Base-by-base conservation (phyloP, 2,113 vertebrate genomes). In the Syrrhaptes paradoxus region DNA sequence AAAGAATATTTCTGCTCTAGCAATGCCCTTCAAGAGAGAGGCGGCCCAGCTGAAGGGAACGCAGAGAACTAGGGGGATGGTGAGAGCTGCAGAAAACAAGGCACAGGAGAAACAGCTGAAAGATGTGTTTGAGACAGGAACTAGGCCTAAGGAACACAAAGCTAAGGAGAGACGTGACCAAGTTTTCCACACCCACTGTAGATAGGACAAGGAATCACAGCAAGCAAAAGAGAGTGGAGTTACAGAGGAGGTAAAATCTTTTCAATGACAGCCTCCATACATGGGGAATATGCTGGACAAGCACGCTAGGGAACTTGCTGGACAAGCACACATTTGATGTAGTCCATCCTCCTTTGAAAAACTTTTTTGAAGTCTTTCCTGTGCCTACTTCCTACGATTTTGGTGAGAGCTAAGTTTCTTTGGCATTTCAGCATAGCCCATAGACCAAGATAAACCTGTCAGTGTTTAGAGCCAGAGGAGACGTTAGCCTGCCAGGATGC, bases 361-460 rank as follows among this genome's bases (percentile, higher is more conserved):
- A 32, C n/a, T 9, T 52, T 82, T 29, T 11, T 4, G 1, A 78
- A 74, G 31, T 34, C 16, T 59, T 52, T 76, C 43, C 43, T 73
- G 32, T 57, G 54, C 19, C 49, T 10, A 31, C 29, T 88, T 76
- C 21, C 90, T 67, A 71, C 10, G 14, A 55, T 86, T 67, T 41
- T 45, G 55, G 28, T 34, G 43, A 74, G 32, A 91, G 45, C 1
- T 28, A 77, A 51, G 62, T 85, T 92, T 90, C 63, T 81, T 13
- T 5, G 4, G 34, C 59, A 63, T 62, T 92, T 90, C 75, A 90
- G 63, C 46, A 54, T 2, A 83, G 79, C 63, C 79, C 72, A 70
- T 36, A 76, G 71, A 62, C 17, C 45, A 84, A 77, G 61, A 90
- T 80, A 94, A 97, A 77, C 74, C 66, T 16, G 55, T 80, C 94